These are phyloP conservation scores for Phthorimaea operculella DNA, from an alignment of 1,140 invertebrate genomes.

Conservation along the genomic window DNA sequence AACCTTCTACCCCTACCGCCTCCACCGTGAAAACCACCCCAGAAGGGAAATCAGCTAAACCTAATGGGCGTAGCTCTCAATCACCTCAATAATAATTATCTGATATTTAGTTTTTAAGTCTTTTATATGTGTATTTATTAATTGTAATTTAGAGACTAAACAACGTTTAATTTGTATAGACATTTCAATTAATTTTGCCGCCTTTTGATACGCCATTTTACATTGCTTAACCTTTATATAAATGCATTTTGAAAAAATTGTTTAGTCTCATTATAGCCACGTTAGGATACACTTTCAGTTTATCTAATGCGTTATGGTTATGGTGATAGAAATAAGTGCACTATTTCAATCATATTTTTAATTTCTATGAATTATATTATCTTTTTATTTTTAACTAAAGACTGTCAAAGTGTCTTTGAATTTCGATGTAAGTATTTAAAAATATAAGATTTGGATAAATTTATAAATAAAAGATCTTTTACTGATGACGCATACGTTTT, in stretches of 20 bases:
- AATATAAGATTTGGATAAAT: not conserved
- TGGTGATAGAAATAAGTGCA: conserved; percentile 20
- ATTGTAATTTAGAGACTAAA: too few species aligned
- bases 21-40: conserved; percentile 46
- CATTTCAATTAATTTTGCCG: too few species aligned
- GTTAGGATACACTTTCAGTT: conserved; percentile 18
- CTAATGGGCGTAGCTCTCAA: not conserved
- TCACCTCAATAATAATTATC: too few species aligned
- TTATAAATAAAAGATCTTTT: conserved; percentile 1
- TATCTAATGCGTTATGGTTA: conserved; percentile 21
- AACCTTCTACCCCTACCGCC: conserved; percentile 69
- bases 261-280: conserved; percentile 15
- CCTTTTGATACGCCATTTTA: too few species aligned
- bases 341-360: conserved; percentile 2
- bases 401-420: not conserved
- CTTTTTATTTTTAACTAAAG: not conserved
- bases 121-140: too few species aligned
- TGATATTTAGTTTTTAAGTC: too few species aligned
- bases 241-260: too few species aligned
- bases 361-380: conserved; percentile 6
- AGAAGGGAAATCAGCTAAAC: conserved; percentile 41
- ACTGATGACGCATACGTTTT: conserved; percentile 5
- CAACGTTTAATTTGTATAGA: too few species aligned
- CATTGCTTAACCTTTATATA: not conserved
- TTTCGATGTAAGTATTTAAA: conserved; percentile 15